Base-by-base conservation (phyloP, 2,888 invertebrate species). In the Nomada ruficornis region DNA sequence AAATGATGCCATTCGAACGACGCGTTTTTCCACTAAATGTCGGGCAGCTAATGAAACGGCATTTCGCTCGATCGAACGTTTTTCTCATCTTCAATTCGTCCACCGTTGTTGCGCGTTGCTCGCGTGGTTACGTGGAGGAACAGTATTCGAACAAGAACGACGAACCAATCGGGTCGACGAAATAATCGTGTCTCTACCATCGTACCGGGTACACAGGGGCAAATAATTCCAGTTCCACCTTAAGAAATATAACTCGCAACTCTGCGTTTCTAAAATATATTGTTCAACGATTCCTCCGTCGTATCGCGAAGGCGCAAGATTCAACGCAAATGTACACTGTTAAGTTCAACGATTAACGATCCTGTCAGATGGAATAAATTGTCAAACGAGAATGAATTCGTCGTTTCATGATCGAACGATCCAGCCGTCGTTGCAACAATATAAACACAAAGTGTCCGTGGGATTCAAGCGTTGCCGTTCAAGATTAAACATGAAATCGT, bases 61-160 rank as follows among this genome's bases (percentile, higher is more conserved):
- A 42, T 26, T 52, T 69, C 50, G 42, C 44, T 54, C 18, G 60
- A 60, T 67, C 36, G 47, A 67, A 57, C 55, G 57, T 15, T 15
- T n/a, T 20, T 13, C 13, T 36, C 36, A 0, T 50, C 20, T 7
- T 15, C 15, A 11, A 15, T 47, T 47, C 47, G 11, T 2, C 11
- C 47, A 47, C 47, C 4, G 47, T 11, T 15, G 47, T 13, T 15
- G 15, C 13, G 47, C 15, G 13, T 13, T 47, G 47, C 10, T 29
- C 29, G 7, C 7, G 29, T 29, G 7, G 7, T 29, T 7, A 7
- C 29, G 29, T 29, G 29, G 44, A 59, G 47, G n/a, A 70, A 70
- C 18, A 54, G 18, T 54, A 23, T n/a, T 29, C 29, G 29, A 7
- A 29, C 29, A 0, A 29, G 29, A 29, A n/a, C 2, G 50, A 50